phyloP scores from a whole-genome alignment of 2,113 vertebrate genomes.

The Halichoerus grypus region DNA sequence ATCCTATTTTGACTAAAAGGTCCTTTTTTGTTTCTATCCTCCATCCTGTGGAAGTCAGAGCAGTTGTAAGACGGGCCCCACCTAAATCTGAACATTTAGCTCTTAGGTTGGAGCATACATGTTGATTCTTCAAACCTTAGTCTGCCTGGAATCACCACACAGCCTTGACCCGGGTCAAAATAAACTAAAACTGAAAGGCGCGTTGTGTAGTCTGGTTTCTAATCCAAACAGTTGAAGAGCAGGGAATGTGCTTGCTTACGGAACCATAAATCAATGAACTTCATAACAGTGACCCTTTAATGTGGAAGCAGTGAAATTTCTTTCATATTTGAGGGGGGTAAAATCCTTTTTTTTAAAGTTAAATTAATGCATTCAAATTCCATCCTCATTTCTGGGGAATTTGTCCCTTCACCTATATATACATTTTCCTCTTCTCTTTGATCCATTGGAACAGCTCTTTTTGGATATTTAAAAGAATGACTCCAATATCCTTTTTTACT shows the following conservation, averaged over 20 bases:
- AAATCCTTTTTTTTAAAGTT: neutral
- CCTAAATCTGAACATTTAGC: neutral
- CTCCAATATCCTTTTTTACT: neutral
- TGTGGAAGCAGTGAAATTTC: neutral
- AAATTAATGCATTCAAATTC: neutral
- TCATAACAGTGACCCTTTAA: neutral
- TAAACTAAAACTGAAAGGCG: neutral
- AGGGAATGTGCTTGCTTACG: neutral
- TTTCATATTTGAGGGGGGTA: neutral
- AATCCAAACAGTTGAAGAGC: neutral
- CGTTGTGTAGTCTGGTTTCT: neutral
- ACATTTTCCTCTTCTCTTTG: neutral
- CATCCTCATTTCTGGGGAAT: neutral
- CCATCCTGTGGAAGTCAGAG: neutral
- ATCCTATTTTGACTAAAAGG: neutral
- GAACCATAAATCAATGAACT: neutral
- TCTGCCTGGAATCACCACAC: neutral
- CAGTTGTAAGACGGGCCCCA: fast-evolving
- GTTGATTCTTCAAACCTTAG: neutral
- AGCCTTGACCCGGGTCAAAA: neutral
- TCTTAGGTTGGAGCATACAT: neutral
- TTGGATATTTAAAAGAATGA: neutral
- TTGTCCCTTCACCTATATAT: neutral
- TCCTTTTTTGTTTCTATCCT: neutral
- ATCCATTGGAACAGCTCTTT: neutral